Evolutionary conservation across 1,140 invertebrate species (phyloP).

Genomic region (Eriocheir sinensis): DNA sequence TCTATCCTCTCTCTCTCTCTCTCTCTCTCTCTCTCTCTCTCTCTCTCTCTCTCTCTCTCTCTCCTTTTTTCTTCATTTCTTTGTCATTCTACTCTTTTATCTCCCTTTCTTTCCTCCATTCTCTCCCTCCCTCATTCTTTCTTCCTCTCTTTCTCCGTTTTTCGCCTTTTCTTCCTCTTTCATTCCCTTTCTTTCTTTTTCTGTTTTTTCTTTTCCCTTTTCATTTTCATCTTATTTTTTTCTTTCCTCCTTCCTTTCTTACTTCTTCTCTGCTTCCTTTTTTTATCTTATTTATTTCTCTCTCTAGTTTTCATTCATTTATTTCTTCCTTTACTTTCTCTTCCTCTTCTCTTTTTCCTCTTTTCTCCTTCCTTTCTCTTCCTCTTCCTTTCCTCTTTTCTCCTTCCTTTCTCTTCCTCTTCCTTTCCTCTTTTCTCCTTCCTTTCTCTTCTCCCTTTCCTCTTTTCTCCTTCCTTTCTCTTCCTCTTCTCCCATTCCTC

Average conservation of each 20-base stretch:
- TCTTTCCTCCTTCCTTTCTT: neutral
- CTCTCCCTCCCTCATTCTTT: neutral
- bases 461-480: neutral
- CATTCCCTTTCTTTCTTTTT: neutral
- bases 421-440: neutral
- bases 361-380: neutral
- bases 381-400: neutral
- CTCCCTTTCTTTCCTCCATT: neutral
- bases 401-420: conserved; percentile 19
- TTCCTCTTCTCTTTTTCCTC: neutral
- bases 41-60: neutral
- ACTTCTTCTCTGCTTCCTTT: neutral
- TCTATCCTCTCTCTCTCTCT: neutral
- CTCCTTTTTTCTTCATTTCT: neutral
- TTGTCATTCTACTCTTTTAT: neutral
- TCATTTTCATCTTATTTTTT: too few relatives aligned
- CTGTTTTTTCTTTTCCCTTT: neutral
- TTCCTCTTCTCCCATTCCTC: neutral
- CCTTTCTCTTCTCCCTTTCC: neutral
- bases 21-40: neutral
- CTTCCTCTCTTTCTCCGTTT: neutral
- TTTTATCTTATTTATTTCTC: neutral
- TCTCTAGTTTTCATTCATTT: too few relatives aligned
- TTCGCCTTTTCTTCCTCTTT: neutral
- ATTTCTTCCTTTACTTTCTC: neutral